Conservation (phyloP, 2,113 vertebrate species). For the Phycodurus eques region DNA sequence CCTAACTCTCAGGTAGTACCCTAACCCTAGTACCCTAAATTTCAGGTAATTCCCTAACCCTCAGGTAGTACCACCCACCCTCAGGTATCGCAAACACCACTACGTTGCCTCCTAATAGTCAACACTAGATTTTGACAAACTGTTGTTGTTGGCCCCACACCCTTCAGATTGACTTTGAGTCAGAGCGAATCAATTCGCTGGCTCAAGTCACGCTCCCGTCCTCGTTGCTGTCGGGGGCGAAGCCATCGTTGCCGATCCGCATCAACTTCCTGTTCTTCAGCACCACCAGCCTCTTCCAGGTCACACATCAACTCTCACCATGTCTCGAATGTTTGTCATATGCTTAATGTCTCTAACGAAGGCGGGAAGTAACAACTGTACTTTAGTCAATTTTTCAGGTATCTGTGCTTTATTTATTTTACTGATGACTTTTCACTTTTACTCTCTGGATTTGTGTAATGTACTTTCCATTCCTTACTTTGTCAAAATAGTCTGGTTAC, state of each 20-base stretch:
- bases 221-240: constrained; percentile 77
- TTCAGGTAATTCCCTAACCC: too few species aligned
- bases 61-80: constrained; percentile 74
- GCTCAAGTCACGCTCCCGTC: constrained; percentile 84
- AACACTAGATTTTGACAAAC: not conserved
- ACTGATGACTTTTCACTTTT: too few species aligned
- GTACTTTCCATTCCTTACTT: too few species aligned
- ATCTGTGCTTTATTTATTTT: too few species aligned
- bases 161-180: constrained; percentile 82
- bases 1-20: constrained; percentile 80
- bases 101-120: not conserved
- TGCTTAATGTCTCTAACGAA: not conserved
- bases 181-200: constrained; percentile 67
- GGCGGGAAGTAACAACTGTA: too few species aligned
- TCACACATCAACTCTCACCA: not conserved
- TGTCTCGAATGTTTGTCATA: not conserved
- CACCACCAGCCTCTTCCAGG: constrained; percentile 87
- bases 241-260: constrained; percentile 75
- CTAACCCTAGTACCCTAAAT: too few species aligned
- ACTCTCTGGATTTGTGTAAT: too few species aligned
- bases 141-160: not conserved
- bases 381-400: too few species aligned
- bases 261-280: constrained; percentile 95
- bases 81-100: constrained; percentile 74
- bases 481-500: too few species aligned